Evolutionary conservation across 2,113 vertebrate genomes (phyloP).

Genomic region (Sander vitreus): DNA sequence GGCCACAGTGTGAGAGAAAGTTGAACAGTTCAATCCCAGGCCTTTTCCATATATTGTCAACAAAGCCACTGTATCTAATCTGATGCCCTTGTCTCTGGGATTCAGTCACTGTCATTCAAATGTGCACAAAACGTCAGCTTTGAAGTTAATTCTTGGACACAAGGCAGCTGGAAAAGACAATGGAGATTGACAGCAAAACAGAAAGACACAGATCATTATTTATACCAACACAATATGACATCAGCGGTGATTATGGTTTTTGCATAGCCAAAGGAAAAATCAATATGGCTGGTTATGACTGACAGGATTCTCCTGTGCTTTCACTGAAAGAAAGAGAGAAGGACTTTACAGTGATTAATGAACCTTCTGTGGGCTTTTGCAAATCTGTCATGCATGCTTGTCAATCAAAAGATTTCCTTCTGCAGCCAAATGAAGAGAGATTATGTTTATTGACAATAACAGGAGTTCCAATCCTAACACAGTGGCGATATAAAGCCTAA

Average conservation of each 20-base stretch:
- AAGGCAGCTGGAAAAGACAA: constrained; percentile 27
- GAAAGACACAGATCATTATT: not conserved
- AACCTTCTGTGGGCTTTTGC: constrained; percentile 21
- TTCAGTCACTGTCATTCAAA: constrained; percentile 28
- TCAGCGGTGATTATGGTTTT: not conserved
- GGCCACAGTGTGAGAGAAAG: constrained; percentile 24
- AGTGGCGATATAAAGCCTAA: not conserved
- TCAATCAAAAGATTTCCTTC: constrained; percentile 24
- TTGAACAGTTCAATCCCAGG: constrained; percentile 52
- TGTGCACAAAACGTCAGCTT: constrained; percentile 38
- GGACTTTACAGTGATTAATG: constrained; percentile 33
- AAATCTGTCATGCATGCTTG: constrained; percentile 20
- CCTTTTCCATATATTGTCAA: constrained; percentile 3
- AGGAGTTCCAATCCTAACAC: not conserved
- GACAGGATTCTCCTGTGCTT: constrained; percentile 25
- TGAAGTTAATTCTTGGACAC: constrained; percentile 37
- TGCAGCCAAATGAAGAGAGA: constrained; percentile 18
- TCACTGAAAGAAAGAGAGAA: constrained; percentile 28
- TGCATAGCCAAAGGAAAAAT: constrained; percentile 11
- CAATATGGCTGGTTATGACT: constrained; percentile 8
- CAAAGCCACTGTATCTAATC: constrained; percentile 41
- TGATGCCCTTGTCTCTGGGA: constrained; percentile 2
- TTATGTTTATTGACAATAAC: not conserved
- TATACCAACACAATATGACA: constrained; percentile 12
- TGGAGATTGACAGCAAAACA: constrained; percentile 7